Conservation (phyloP, 2,113 vertebrate genomes). For the Scophthalmus maximus region DNA sequence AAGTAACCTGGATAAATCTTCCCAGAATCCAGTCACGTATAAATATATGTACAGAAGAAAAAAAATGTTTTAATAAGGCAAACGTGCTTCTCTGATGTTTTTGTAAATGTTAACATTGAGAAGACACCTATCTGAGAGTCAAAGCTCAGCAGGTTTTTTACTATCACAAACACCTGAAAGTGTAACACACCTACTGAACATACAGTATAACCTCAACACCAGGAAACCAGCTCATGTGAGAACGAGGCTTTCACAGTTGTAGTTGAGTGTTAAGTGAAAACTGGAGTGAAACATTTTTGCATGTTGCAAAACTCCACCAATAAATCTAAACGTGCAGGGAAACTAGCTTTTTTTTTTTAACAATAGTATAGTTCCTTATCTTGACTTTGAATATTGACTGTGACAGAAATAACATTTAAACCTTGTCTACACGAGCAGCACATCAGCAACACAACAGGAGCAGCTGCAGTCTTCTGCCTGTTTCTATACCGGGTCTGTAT, state of each 20-base stretch:
- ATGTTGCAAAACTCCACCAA: background rate
- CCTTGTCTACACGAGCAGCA: no score
- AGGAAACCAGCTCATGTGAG: background rate
- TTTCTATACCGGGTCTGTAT: no score
- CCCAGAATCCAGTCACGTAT: conserved; percentile 57
- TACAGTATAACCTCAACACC: conserved; percentile 18
- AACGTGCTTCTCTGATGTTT: conserved; percentile 68
- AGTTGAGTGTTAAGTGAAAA: conserved; percentile 22
- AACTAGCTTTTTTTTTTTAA: background rate
- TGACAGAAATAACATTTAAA: no score
- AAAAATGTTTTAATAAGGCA: conserved; percentile 75
- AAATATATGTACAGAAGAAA: conserved; percentile 64
- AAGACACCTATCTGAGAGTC: conserved; percentile 23
- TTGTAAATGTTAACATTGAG: conserved; percentile 5
- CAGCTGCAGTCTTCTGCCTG: no score
- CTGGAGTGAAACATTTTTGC: background rate
- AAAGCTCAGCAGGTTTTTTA: conserved; percentile 9
- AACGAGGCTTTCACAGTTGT: conserved; percentile 18
- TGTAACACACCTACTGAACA: conserved; percentile 37
- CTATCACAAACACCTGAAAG: conserved; percentile 6
- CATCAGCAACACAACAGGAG: no score
- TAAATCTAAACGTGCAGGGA: background rate
- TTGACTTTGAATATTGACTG: no score
- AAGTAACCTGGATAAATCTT: conserved; percentile 49
- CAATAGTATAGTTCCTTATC: conserved; percentile 13